phyloP scores from a whole-genome alignment of 2,888 invertebrate genomes.

The Parapristionchus giblindavisi region DNA sequence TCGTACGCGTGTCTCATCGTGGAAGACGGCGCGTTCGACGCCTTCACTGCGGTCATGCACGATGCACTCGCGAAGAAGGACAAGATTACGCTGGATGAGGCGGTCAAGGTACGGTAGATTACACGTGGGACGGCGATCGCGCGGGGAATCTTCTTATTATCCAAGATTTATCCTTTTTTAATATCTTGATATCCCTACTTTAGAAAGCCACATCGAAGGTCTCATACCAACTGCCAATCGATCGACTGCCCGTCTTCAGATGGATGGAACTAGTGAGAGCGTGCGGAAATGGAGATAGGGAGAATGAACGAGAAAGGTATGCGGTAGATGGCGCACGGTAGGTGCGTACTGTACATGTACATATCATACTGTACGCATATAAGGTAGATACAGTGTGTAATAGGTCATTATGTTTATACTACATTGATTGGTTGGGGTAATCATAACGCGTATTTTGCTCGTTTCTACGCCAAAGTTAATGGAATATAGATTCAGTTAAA shows the following conservation, averaged over 20 bases:
- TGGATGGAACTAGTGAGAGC: constrained; percentile 52
- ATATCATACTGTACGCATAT: no score
- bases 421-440: no score
- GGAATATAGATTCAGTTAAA: not conserved
- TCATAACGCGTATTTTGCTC: no score
- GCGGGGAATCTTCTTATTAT: not conserved
- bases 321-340: not conserved
- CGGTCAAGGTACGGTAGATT: constrained; percentile 45
- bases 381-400: no score
- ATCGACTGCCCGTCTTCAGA: constrained; percentile 56
- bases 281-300: constrained; percentile 31
- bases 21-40: constrained; percentile 52
- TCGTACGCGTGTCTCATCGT: constrained; percentile 59
- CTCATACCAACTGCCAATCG: constrained; percentile 52
- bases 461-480: no score
- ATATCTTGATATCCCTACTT: no score
- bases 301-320: constrained; percentile 26
- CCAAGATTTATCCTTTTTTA: not conserved
- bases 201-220: constrained; percentile 61
- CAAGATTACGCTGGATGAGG: constrained; percentile 52
- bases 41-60: constrained; percentile 54
- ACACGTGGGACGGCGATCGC: not conserved
- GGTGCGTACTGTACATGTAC: no score
- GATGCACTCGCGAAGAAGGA: constrained; percentile 56
- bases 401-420: no score